Conservation (phyloP, 1,140 invertebrate genomes). For the Magallana ariakensis region DNA sequence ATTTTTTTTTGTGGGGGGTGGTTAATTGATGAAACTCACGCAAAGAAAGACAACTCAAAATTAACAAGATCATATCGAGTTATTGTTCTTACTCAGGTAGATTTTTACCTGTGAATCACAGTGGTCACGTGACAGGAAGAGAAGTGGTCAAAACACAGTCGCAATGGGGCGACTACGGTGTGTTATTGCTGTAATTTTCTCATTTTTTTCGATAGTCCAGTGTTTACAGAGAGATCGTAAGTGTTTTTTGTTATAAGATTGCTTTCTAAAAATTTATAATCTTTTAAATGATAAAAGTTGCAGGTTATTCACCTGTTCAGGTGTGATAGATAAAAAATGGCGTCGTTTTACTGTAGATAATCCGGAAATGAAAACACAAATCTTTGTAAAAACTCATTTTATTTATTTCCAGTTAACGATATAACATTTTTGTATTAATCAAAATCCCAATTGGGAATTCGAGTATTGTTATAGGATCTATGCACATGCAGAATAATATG, state of each 20-base stretch:
- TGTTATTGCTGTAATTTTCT: conserved; percentile 12
- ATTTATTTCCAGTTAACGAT: no score
- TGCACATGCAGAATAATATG: no score
- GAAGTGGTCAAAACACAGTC: conserved; percentile 26
- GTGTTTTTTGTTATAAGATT: neutral
- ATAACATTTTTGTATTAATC: no score
- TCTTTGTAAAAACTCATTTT: no score
- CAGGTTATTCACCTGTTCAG: conserved; percentile 14
- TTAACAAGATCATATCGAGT: no score
- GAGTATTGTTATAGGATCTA: no score
- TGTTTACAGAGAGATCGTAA: conserved; percentile 39
- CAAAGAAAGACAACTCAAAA: no score
- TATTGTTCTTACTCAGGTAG: no score
- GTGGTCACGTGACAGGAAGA: conserved; percentile 24
- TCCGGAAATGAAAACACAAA: conserved; percentile 16
- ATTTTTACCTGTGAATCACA: neutral
- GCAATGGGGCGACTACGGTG: conserved; percentile 22
- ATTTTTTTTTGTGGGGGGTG: no score
- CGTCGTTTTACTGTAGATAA: neutral
- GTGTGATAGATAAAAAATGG: neutral
- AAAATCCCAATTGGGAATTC: no score
- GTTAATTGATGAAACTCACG: no score
- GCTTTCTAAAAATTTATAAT: neutral
- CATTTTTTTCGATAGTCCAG: neutral
- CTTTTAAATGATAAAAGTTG: neutral